Conservation (phyloP, 2,113 vertebrate genomes). For the Thoracochromis brauschi region DNA sequence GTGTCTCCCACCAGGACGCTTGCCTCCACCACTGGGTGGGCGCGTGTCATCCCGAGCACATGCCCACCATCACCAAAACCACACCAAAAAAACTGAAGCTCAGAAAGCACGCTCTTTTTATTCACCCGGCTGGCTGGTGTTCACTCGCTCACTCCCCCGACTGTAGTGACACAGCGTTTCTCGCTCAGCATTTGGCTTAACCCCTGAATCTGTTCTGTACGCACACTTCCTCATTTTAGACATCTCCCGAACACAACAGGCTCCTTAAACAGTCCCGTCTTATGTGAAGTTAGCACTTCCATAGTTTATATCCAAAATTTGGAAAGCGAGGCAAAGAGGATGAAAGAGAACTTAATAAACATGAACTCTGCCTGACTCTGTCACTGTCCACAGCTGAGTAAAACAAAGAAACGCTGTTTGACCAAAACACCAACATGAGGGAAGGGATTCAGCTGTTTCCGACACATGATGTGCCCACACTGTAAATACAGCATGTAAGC, state of each 20-base stretch:
- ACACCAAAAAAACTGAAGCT: slow-evolving; percentile 12
- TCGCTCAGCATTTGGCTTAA: slow-evolving; percentile 13
- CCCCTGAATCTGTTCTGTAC: slow-evolving; percentile 2
- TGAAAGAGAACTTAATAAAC: background rate
- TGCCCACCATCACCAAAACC: slow-evolving; percentile 20
- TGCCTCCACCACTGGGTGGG: slow-evolving; percentile 38
- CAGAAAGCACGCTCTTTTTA: slow-evolving; percentile 16
- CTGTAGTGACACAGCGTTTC: slow-evolving; percentile 50
- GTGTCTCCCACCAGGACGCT: slow-evolving; percentile 34
- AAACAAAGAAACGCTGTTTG: background rate
- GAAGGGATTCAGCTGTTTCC: background rate
- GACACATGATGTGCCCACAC: background rate
- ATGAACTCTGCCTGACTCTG: background rate
- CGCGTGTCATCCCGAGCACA: slow-evolving; percentile 31
- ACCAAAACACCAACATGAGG: background rate
- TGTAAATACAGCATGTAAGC: background rate
- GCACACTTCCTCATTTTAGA: background rate
- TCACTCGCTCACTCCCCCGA: slow-evolving; percentile 3
- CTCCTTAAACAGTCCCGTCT: background rate
- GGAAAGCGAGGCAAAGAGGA: background rate
- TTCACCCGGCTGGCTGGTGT: background rate
- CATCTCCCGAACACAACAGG: background rate
- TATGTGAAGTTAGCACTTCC: background rate
- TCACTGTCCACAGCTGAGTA: background rate
- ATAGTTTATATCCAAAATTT: background rate